Evolutionary conservation across 37 sponge, comb jelly and placozoan genomes (phyloP), one percentile per base, ranked within the genome.

Genomic region (Chondrosia reniformis): DNA sequence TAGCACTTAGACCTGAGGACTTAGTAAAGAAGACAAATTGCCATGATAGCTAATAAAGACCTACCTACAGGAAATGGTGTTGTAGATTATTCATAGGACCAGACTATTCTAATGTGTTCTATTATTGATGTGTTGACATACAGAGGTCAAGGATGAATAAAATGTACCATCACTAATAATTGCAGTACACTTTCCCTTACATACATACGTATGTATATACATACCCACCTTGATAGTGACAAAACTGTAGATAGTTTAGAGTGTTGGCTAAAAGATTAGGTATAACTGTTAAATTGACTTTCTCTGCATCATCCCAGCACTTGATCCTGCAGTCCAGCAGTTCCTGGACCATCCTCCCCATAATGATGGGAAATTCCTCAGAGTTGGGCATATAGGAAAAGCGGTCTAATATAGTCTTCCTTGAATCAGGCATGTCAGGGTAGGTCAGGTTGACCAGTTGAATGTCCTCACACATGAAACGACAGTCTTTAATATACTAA

Each of bases 231-330:
- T 85, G 80, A 62, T 72, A 90, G 73, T 90, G 79, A 33, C 21
- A 17, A 41, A 72, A 90, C 58, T 90, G 90, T 0, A 90, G 90
- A 43, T 85, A 79, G 77, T 85, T 45, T 63, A 90, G 81, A 43
- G 78, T 84, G 25, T 5, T 38, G 19, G 63, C 19, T 1, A 90
- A 63, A 49, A 81, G 80, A 0, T 46, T 49, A 1, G 46, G 63
- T 33, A 69, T 17, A 2, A 27, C 24, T 4, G 33, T 24, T 7
- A 80, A 83, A 24, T 85, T 72, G 46, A 85, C 63, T 10, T 56
- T 79, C 24, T 77, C 80, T 36, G 74, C 57, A 57, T 72, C 27
- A 13, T 64, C 61, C 32, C 63, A 52, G 72, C 90, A 90, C 12
- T 55, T 8, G n/a, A 46, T 39, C 10, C 75, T 74, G 56, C 90